phyloP scores from a whole-genome alignment of 2,888 invertebrate genomes.

The Papilio protenor region DNA sequence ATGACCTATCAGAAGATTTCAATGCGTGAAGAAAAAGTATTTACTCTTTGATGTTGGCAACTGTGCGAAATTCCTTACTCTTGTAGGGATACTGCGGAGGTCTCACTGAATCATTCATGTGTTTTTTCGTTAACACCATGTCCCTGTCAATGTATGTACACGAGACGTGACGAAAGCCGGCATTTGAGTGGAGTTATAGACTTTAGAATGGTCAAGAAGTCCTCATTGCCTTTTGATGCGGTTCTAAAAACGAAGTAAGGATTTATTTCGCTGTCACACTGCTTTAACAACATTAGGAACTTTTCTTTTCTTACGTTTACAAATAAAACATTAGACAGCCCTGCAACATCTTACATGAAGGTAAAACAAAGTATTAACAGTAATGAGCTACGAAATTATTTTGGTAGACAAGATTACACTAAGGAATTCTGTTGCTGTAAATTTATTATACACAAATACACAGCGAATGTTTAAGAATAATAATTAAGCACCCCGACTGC shows the following conservation, averaged over 20 bases:
- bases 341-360: not conserved
- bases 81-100: conserved; percentile 73
- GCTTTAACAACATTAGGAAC: not conserved
- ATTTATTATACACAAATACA: not conserved
- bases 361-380: not conserved
- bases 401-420: not conserved
- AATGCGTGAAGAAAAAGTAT: conserved; percentile 70
- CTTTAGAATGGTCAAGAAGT: conserved; percentile 22
- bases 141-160: conserved; percentile 79
- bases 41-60: conserved; percentile 70
- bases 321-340: not conserved
- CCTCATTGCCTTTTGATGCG: conserved; percentile 8
- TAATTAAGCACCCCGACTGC: not conserved
- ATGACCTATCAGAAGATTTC: conserved; percentile 77
- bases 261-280: not conserved
- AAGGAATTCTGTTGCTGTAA: not conserved
- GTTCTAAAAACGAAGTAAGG: conserved; percentile 10
- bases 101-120: conserved; percentile 82
- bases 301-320: not conserved
- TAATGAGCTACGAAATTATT: not conserved
- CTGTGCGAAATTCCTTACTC: conserved; percentile 78
- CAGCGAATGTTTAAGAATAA: not conserved
- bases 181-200: conserved; percentile 30
- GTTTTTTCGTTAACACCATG: conserved; percentile 81
- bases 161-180: conserved; percentile 69